A percentile compares a stretch with the other conserved stretches of the same genome.
Conservation (phyloP, 2,113 vertebrate species). For the Meleagris gallopavo region DNA sequence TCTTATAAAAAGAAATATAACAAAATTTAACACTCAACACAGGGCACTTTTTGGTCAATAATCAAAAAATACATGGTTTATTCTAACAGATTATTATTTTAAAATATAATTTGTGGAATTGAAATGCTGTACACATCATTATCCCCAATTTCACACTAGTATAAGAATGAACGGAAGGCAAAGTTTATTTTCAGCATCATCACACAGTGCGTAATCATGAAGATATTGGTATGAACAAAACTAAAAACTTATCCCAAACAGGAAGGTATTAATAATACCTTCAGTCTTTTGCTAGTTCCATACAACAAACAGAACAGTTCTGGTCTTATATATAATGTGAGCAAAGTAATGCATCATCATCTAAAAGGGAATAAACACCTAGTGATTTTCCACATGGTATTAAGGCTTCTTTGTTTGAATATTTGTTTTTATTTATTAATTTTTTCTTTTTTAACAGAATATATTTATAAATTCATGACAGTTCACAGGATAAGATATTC, state of each 20-base stretch:
- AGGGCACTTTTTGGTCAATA: not conserved
- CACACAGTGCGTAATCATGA: not conserved
- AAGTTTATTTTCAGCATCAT: not conserved
- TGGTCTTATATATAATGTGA: not conserved
- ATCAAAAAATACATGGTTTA: not conserved
- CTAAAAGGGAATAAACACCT: not conserved
- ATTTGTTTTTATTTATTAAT: not conserved
- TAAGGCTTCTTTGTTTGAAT: not conserved
- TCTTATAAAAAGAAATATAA: not conserved
- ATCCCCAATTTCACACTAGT: not conserved
- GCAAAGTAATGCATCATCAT: rapidly evolving
- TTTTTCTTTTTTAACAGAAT: not conserved
- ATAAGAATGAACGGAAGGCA: not conserved
- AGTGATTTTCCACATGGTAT: not conserved
- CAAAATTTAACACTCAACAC: not conserved
- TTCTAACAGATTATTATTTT: not conserved
- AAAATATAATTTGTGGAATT: not conserved
- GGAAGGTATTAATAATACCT: not conserved
- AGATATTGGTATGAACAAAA: not conserved
- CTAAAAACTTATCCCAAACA: not conserved
- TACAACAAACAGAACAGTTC: not conserved
- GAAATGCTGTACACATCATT: not conserved
- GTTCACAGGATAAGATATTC: no score
- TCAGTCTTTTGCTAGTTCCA: not conserved
- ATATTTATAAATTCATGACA: no score